These are phyloP conservation scores for Perithous albicinctus DNA, from an alignment of 2,888 invertebrate genomes.

Conservation along the genomic window DNA sequence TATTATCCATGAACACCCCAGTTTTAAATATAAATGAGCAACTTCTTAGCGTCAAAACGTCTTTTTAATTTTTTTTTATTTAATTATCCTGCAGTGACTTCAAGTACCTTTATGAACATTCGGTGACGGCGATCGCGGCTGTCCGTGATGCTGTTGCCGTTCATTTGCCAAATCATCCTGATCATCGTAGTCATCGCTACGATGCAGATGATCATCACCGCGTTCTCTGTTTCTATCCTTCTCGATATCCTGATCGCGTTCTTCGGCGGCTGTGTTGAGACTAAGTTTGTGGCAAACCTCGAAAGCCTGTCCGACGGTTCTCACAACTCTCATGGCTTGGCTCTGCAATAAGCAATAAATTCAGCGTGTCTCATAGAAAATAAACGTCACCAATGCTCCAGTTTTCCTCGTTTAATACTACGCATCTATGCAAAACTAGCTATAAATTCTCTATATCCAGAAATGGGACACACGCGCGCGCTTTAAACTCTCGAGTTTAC, in stretches of 20 bases:
- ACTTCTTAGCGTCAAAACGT: too few species aligned
- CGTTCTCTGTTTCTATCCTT: slow-evolving; percentile 76
- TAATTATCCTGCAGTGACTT: neutral
- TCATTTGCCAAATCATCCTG: slow-evolving; percentile 85
- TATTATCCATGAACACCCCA: too few species aligned
- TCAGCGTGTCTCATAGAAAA: neutral
- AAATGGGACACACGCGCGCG: neutral
- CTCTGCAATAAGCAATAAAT: slow-evolving; percentile 88
- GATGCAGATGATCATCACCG: slow-evolving; percentile 79
- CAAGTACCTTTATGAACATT: slow-evolving; percentile 80
- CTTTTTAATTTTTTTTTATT: too few species aligned
- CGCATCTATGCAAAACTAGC: neutral
- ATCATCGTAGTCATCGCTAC: slow-evolving; percentile 84
- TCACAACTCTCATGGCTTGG: slow-evolving; percentile 99
- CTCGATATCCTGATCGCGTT: slow-evolving; percentile 78
- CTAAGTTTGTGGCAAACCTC: slow-evolving; percentile 99
- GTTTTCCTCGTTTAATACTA: neutral
- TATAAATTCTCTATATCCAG: neutral
- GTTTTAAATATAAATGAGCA: too few species aligned
- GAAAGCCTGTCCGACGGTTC: slow-evolving; percentile 99
- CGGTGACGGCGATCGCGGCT: slow-evolving; percentile 80
- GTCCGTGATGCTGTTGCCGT: slow-evolving; percentile 71
- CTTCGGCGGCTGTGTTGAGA: slow-evolving; percentile 86
- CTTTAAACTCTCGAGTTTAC: slow-evolving; percentile 75
- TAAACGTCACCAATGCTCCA: neutral